These are phyloP conservation scores for Esox lucius DNA, from an alignment of 2,797 vertebrate genomes.

Conservation along the genomic window DNA sequence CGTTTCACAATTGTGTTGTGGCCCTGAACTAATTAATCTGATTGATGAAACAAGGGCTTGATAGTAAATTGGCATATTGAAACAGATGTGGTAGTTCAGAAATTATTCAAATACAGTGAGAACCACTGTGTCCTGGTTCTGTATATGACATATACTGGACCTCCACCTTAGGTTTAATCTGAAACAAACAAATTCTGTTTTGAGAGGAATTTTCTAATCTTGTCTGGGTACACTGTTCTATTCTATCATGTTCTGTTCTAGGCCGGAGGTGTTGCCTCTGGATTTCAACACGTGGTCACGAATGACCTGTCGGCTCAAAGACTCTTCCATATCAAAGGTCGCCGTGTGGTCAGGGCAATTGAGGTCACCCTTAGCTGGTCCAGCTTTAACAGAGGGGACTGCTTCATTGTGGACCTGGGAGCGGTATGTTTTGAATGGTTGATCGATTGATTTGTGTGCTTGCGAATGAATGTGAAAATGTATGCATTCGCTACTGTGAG, in stretches of 20 bases:
- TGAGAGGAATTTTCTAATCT: neutral
- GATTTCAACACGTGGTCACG: constrained; percentile 86
- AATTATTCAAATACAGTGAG: too few species aligned
- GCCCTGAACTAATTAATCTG: too few species aligned
- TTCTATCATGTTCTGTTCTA: constrained; percentile 42
- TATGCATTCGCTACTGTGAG: too few species aligned
- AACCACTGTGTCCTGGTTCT: neutral
- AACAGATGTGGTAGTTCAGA: too few species aligned
- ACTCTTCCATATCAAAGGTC: constrained; percentile 88
- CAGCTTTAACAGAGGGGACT: constrained; percentile 90
- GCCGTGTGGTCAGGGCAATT: constrained; percentile 84
- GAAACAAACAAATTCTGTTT: neutral
- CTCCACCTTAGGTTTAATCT: neutral
- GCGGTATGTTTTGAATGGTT: constrained; percentile 67
- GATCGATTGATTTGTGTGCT: neutral
- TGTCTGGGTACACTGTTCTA: neutral
- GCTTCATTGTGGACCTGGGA: constrained; percentile 90
- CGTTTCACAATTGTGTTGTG: too few species aligned
- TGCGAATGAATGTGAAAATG: too few species aligned
- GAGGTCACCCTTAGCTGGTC: constrained; percentile 84
- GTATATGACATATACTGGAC: neutral
- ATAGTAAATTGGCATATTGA: too few species aligned
- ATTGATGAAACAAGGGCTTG: too few species aligned
- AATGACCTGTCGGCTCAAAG: constrained; percentile 82
- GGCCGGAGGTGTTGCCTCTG: constrained; percentile 87